Base-by-base conservation (phyloP, 2,113 vertebrate genomes). In the Herpetotheres cachinnans region DNA sequence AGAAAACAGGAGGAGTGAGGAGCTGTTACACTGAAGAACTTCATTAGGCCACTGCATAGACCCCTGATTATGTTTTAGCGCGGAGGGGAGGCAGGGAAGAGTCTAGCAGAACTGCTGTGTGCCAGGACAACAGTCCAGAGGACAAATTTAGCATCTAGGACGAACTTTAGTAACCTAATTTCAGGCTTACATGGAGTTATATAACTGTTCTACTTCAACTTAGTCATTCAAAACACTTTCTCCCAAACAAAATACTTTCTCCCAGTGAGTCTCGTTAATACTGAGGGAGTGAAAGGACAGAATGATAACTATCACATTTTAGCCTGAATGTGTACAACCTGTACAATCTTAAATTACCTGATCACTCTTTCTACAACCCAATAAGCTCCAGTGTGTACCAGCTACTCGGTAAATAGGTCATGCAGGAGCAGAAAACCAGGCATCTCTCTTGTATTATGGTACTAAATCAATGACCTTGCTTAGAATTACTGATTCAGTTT, bases 341-440 rank as follows among this genome's bases (percentile, higher is more conserved):
- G 55, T 2, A 67, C 26, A 24, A n/a, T n/a, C 71, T 69, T 19
- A 18, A 65, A 54, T 34, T 7, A 54, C 63, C 63, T 58, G 71
- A 61, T 42, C 44, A 77, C 82, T 83, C 46, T 44, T 32, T 54
- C 82, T 14, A 4, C 1, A 36, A 34, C 34, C 55, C 24, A 8
- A 12, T 3, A n/a, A 42, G 87, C 24, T 46, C 42, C 65, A 71
- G 52, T 2, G 34, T 25, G 73, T 25, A 36, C 52, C 90, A 69
- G 90, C 58, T 56, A 36, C 63, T n/a, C 19, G 11, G 63, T 7
- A 97, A 97, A 63, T 27, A 87, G 96, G 93, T 86, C 97, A 95
- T 11, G 55, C 40, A 44, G 76, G 34, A 91, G 83, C 1, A 89
- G 78, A 13, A 38, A 76, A 72, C 34, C 72, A 76, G 49, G 78